Evolutionary conservation across 2,888 invertebrate species (phyloP), one percentile per base, ranked within the genome.

Genomic region (Platycheirus rosarum): DNA sequence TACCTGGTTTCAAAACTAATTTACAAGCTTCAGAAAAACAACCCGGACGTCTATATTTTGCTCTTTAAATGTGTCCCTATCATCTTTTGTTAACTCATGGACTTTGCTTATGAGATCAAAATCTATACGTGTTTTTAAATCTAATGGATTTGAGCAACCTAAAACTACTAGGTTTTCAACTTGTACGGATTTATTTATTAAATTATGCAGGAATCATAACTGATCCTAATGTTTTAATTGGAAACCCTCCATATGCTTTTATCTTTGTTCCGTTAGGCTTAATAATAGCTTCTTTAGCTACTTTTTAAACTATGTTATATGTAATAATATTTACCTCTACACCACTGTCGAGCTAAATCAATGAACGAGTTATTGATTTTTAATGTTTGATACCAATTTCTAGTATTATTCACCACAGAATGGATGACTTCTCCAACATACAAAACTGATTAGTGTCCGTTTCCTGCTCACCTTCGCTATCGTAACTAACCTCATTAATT

Each of bases 211-310:
- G 5, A 32, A 8, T 32, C 8, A 3, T 32, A 32, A 8, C 29
- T 32, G 29, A 32, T 8, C 29, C 29, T 13, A 65, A 9, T 40
- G 65, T 65, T 23, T 57, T 46, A 11, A 55, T 48, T 73, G 44
- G 32, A 55, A 73, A 63, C n/a, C 51, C 53, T 13, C 53, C 63
- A 63, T 53, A 63, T 13, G 71, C 63, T n/a, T 73, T 53, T 53
- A 63, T 42, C 6, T 44, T 73, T 6, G 40, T 29, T 53, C 0
- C 14, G 32, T 18, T 29, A 4, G 44, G 42, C 44, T 63, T 35
- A 7, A 51, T 62, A 18, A 42, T 9, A 7, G 6, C 11, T 2
- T 62, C 9, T 44, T 49, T 40, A 3, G 13, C 49, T 14, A 62
- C 62, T 16, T 42, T 63, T 35, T 49, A 18, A 0, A 63, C 42